Evolutionary conservation across 1,140 invertebrate species (phyloP).

Genomic region (Drosophila serrata): DNA sequence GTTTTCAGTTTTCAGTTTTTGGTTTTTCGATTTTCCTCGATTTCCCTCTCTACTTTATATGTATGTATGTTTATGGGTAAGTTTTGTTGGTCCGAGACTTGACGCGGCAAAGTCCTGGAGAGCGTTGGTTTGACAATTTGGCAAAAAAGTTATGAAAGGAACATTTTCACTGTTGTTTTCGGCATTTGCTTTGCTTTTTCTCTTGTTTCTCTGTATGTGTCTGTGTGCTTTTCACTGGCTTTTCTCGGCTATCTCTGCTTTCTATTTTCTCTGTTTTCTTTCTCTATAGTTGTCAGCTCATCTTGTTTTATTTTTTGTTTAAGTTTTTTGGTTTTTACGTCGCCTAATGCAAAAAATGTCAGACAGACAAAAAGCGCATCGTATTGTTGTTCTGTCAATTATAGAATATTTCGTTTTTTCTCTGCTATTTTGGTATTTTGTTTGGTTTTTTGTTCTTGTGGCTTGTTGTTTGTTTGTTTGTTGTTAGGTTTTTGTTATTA

Average conservation of each 20-base stretch:
- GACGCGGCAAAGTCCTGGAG: slow-evolving; percentile 71
- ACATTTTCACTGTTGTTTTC: slow-evolving; percentile 75
- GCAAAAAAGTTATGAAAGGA: slow-evolving; percentile 83
- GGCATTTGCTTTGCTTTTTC: slow-evolving; percentile 43
- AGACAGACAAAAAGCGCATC: slow-evolving; percentile 74
- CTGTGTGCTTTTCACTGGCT: slow-evolving; percentile 37
- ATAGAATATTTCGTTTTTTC: slow-evolving; percentile 57
- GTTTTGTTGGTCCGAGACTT: slow-evolving; percentile 73
- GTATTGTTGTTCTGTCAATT: slow-evolving; percentile 71
- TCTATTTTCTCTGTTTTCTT: slow-evolving; percentile 8
- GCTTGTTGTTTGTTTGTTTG: slow-evolving; percentile 15
- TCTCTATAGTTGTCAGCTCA: slow-evolving; percentile 24
- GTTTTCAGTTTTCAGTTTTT: slow-evolving; percentile 34
- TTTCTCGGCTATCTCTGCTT: slow-evolving; percentile 23
- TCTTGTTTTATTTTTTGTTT: slow-evolving; percentile 31
- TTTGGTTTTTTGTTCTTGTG: slow-evolving; percentile 19
- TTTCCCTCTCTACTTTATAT: slow-evolving; percentile 45
- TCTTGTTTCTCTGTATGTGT: background rate
- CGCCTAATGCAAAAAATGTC: slow-evolving; percentile 73
- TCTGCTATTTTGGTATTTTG: slow-evolving; percentile 35
- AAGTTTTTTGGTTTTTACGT: slow-evolving; percentile 37
- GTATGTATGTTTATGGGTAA: slow-evolving; percentile 44
- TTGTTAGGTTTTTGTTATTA: slow-evolving; percentile 8
- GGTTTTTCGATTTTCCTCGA: slow-evolving; percentile 20
- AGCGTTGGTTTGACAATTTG: slow-evolving; percentile 84